A percentile compares a stretch with the other conserved stretches of the same genome.
These are phyloP conservation scores for Alaudala cheleensis DNA, from an alignment of 2,113 vertebrate genomes.

Conservation along the genomic window DNA sequence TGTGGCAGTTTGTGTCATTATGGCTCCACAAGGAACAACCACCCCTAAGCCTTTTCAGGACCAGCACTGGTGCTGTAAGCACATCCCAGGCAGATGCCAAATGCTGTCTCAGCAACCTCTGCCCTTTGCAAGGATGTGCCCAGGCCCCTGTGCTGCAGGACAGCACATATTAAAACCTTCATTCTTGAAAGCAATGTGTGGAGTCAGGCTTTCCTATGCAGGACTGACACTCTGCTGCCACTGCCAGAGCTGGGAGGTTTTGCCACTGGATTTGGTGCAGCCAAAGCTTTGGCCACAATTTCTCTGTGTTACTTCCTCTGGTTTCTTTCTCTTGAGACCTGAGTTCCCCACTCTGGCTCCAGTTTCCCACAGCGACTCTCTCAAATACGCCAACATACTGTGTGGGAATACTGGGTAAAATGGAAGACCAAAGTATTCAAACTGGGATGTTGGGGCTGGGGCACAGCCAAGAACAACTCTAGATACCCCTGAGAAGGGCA, in stretches of 20 bases:
- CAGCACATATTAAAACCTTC: neutral
- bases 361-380: neutral
- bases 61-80: neutral
- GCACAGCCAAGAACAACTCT: neutral
- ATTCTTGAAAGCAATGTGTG: neutral
- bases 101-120: neutral
- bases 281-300: neutral
- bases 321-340: neutral
- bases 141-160: neutral
- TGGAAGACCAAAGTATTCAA: neutral
- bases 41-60: neutral
- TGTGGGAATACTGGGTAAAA: neutral
- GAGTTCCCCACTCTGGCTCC: neutral
- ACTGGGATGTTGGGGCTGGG: neutral
- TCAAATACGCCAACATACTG: neutral
- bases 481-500: neutral
- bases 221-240: neutral
- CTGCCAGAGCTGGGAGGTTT: neutral
- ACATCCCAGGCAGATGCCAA: neutral
- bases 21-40: neutral
- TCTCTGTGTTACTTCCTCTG: neutral
- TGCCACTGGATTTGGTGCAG: neutral
- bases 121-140: neutral
- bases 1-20: neutral
- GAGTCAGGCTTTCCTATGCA: neutral